These are phyloP conservation scores for Rotaria sp. DNA, from an alignment of 2,888 invertebrate genomes.

Conservation along the genomic window DNA sequence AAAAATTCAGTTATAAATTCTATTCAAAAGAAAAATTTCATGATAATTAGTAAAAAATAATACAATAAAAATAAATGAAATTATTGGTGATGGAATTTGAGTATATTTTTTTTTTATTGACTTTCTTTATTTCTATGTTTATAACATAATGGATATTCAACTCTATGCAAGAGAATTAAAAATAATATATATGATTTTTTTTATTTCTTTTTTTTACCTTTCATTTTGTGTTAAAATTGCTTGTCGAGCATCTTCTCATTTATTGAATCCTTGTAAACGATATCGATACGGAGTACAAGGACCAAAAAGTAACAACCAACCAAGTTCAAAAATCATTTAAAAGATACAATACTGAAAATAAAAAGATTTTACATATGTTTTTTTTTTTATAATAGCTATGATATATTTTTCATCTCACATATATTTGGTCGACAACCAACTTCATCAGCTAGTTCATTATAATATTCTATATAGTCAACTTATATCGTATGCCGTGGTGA, in stretches of 20 bases:
- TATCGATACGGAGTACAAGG: conserved; percentile 52
- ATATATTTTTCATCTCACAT: conserved; percentile 43
- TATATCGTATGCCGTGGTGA: conserved; percentile 54
- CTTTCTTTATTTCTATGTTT: neutral
- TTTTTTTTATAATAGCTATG: neutral
- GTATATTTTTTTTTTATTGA: no score
- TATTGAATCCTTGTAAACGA: conserved; percentile 52
- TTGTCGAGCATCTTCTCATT: conserved; percentile 55
- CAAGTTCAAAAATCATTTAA: conserved; percentile 45
- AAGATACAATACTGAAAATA: conserved; percentile 44
- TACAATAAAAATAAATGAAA: no score
- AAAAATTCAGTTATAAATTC: no score
- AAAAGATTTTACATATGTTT: no score
- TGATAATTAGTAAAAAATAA: no score
- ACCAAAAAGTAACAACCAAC: conserved; percentile 47
- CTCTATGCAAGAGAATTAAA: neutral
- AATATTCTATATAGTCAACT: conserved; percentile 51
- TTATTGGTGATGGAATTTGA: no score
- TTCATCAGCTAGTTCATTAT: conserved; percentile 56
- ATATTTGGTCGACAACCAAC: conserved; percentile 55
- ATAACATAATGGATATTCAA: neutral
- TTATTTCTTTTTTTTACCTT: neutral
- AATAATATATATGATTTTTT: neutral
- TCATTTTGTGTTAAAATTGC: conserved; percentile 49
- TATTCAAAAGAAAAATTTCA: no score